Evolutionary conservation across 2,888 invertebrate genomes (phyloP), one percentile per base, ranked within the genome.

Genomic region (Muschampia plurimacula): DNA sequence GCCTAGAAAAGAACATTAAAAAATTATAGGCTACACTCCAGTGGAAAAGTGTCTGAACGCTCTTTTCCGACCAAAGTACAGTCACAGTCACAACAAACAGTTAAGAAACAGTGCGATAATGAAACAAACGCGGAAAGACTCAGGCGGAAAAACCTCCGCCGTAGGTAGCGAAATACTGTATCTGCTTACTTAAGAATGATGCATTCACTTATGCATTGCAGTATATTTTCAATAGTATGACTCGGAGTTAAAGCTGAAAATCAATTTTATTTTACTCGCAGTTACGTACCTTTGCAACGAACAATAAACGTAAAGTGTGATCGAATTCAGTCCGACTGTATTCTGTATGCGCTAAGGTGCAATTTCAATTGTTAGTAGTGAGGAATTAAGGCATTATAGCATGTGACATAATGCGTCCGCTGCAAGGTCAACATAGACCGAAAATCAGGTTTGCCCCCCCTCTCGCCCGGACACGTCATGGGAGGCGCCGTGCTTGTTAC

Each of bases 371-470:
- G 75, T 32, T 36, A 0, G 2, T 6, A 39, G 6, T 68, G 74
- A 81, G 75, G 84, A 85, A 86, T 86, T 88, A 89, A 88, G 89
- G 87, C 90, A 84, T 89, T 90, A 88, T 87, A 86, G 84, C 83
- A 80, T 87, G 89, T 93, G 93, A 93, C 91, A 92, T 93, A 94
- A 89, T 86, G 87, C 86, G 91, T 87, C 84, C 84, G 88, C 83
- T 80, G 84, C 91, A 94, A 94, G 94, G 94, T 94, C 94, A 92
- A 84, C 85, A 88, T 93, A 93, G 92, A 93, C 93, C 93, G 89
- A 93, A 93, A 92, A 92, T 92, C 92, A 91, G 91, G 94, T 92
- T 94, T 93, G 83, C 81, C 76, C 76, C 82, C 83, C 84, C 82
- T 76, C 80, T 77, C 76, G 80, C 79, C 78, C 76, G 77, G 78